Evolutionary conservation across 2,113 vertebrate species (phyloP), one percentile per base, ranked within the genome.

Genomic region (Anser cygnoides): DNA sequence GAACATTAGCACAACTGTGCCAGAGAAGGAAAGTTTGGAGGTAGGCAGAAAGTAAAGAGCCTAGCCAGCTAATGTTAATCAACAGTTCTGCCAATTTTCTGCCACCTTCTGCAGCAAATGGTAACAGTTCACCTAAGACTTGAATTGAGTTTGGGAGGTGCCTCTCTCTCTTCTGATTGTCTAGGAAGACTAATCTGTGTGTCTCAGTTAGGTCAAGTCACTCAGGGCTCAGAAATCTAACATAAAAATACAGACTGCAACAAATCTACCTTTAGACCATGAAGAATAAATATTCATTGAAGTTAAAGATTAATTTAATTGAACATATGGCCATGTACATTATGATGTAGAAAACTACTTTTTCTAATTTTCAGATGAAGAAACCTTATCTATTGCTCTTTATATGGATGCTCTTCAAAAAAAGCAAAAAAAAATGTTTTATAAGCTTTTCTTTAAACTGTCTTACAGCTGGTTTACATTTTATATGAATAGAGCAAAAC

Each of bases 341-440:
- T 63, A 26, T 37, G 37, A 63, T 39, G 35, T 37, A 58, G 57
- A 58, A 58, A n/a, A 58, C 31, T n/a, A 58, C 11, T 52, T 52
- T 54, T 72, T 50, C 22, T 63, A 33, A 57, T 79, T 87, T 54
- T 20, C 58, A 62, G 63, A 91, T 39, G 68, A 65, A 59, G 49
- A 50, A 72, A 2, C 1, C 28, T 67, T 46, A 59, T 77, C 44
- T 68, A 21, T 89, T 66, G 71, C 25, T 88, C 74, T 65, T 89
- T 61, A 58, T 75, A 73, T 31, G 61, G n/a, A 17, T 41, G 89
- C 68, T 18, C 39, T 96, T 87, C 63, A 81, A 79, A 94, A 95
- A 96, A 92, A 91, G 90, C 87, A 96, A 90, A 88, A 75, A 75
- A 91, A 96, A 92, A 94, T 58, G 73, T 91, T 89, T 94, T 94